A percentile compares a stretch with the other conserved stretches of the same genome.
phyloP scores from a whole-genome alignment of 2,113 vertebrate species.

The Clarias macrocephalus region DNA sequence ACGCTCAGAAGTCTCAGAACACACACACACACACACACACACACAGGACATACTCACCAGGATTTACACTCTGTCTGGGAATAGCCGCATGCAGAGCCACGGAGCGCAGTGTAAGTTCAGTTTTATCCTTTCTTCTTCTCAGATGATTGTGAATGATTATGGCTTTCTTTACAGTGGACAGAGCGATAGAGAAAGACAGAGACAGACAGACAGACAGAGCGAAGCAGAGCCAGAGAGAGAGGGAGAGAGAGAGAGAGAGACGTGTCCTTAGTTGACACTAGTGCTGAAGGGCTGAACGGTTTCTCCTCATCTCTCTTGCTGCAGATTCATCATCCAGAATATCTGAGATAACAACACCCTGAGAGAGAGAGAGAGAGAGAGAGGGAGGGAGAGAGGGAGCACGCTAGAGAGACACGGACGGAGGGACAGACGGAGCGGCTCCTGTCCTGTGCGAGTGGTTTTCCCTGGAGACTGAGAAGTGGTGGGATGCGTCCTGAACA shows the following conservation, averaged over 20 bases:
- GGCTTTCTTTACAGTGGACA: not conserved
- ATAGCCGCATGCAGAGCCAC: not conserved
- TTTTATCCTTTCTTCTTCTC: not conserved
- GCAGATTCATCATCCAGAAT: not conserved
- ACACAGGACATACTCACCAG: not conserved
- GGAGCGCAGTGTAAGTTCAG: conserved; percentile 34
- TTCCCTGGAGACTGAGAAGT: not conserved
- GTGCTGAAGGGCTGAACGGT: conserved; percentile 4
- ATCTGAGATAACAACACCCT: conserved; percentile 19
- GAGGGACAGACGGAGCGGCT: conserved; percentile 43
- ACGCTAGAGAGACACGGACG: conserved; percentile 22
- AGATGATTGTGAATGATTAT: not conserved
- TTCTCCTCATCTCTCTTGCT: conserved; percentile 13
- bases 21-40: not conserved
- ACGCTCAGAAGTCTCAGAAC: not conserved
- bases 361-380: conserved; percentile 31
- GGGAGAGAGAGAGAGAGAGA: not conserved
- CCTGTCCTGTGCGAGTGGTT: not conserved
- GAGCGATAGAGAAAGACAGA: not conserved
- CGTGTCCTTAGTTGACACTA: conserved; percentile 38
- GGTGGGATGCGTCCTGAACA: not conserved
- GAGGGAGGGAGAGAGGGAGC: conserved; percentile 41
- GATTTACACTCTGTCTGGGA: not conserved
- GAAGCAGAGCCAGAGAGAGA: not conserved
- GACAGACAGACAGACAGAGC: not conserved